phyloP scores from a whole-genome alignment of 64 coral and sea anemone genomes.

The Actinia equina region DNA sequence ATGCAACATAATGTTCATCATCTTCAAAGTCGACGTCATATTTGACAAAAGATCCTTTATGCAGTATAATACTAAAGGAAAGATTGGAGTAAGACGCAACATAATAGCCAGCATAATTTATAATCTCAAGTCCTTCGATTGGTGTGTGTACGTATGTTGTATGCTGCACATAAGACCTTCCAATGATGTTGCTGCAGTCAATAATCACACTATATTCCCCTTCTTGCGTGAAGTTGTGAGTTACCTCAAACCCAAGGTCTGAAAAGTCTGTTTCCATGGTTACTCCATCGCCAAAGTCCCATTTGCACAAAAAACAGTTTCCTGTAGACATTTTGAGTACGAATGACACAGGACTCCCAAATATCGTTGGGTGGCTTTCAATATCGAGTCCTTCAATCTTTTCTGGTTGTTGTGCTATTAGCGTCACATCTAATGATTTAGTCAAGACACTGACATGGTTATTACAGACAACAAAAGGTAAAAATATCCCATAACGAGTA shows the following conservation, averaged over 20 bases:
- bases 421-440: neutral
- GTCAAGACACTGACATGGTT: slow-evolving; percentile 4
- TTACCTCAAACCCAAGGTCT: slow-evolving; percentile 3
- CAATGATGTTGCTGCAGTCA: slow-evolving; percentile 23
- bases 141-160: neutral
- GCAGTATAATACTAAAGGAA: neutral
- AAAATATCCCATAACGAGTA: neutral
- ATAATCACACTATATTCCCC: slow-evolving; percentile 20
- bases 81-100: neutral
- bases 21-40: neutral
- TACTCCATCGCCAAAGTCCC: slow-evolving; percentile 40
- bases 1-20: neutral
- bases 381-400: slow-evolving; percentile 2
- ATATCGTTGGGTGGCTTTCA: neutral
- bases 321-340: slow-evolving; percentile 6
- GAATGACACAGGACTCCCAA: neutral
- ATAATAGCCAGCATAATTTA: neutral
- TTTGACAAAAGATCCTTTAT: neutral
- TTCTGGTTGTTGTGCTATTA: slow-evolving; percentile 1
- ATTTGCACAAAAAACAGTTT: slow-evolving; percentile 48
- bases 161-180: neutral
- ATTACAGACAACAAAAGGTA: neutral
- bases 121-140: neutral
- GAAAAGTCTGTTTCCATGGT: slow-evolving; percentile 41
- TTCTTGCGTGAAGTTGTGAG: slow-evolving; percentile 19